These are phyloP conservation scores for Rhingia campestris DNA, from an alignment of 2,888 invertebrate genomes.

Conservation along the genomic window DNA sequence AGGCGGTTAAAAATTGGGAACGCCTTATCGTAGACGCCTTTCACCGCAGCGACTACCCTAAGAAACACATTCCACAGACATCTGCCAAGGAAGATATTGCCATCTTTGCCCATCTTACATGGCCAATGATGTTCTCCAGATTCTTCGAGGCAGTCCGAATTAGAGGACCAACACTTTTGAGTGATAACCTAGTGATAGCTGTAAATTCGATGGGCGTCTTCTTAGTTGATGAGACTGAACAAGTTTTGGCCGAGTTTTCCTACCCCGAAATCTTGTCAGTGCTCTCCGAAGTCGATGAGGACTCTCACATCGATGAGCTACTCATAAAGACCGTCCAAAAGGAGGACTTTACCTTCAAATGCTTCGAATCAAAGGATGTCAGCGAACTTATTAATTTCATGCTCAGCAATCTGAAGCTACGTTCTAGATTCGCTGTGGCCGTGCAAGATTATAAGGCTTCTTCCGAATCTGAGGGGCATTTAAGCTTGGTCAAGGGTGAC, in stretches of 20 bases:
- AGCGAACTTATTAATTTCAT: slow-evolving; percentile 91
- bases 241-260: slow-evolving; percentile 92
- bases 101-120: slow-evolving; percentile 93
- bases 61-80: slow-evolving; percentile 86
- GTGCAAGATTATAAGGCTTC: slow-evolving; percentile 84
- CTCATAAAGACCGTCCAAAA: slow-evolving; percentile 92
- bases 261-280: slow-evolving; percentile 94
- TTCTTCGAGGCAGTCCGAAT: slow-evolving; percentile 95
- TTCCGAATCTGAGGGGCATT: slow-evolving; percentile 83
- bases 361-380: slow-evolving; percentile 93
- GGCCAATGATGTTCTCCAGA: slow-evolving; percentile 96
- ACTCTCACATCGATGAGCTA: slow-evolving; percentile 86
- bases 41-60: slow-evolving; percentile 88
- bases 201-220: slow-evolving; percentile 97
- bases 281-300: slow-evolving; percentile 83
- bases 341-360: slow-evolving; percentile 95
- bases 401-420: slow-evolving; percentile 92
- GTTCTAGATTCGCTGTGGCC: slow-evolving; percentile 93
- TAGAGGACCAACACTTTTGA: slow-evolving; percentile 87
- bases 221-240: slow-evolving; percentile 95
- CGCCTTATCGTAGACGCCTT: slow-evolving; percentile 89
- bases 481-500: slow-evolving; percentile 89
- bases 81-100: slow-evolving; percentile 95
- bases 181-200: slow-evolving; percentile 93
- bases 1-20: slow-evolving; percentile 88